Conservation (phyloP, 2,113 vertebrate species). For the Siphamia tubifer region DNA sequence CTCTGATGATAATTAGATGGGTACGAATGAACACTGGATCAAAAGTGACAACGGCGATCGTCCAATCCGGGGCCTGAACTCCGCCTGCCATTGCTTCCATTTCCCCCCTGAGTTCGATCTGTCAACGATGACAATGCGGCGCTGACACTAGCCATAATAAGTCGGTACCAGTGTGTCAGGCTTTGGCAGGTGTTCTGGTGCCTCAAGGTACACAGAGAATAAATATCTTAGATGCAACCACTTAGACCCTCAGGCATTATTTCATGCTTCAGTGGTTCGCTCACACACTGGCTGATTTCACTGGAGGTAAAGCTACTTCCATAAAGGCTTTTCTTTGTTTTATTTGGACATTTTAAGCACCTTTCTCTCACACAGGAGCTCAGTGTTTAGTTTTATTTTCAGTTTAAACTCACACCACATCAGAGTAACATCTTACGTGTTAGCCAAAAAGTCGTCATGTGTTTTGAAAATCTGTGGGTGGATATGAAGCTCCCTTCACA, state of each 20-base stretch:
- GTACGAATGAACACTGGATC: slow-evolving; percentile 4
- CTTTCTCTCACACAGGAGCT: too few species aligned
- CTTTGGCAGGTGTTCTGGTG: slow-evolving; percentile 48
- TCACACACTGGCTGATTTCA: slow-evolving; percentile 1
- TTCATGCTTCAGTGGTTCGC: slow-evolving; percentile 31
- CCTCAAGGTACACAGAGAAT: slow-evolving; percentile 37
- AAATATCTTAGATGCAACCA: slow-evolving; percentile 54
- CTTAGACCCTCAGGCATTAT: slow-evolving; percentile 44
- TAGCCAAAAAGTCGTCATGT: too few species aligned
- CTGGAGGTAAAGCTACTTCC: slow-evolving; percentile 3
- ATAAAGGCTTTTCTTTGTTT: background rate
- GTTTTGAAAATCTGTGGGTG: too few species aligned
- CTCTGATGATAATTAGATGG: slow-evolving; percentile 32
- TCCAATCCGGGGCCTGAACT: slow-evolving; percentile 14
- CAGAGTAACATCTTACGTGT: too few species aligned
- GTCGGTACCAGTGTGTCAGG: slow-evolving; percentile 38
- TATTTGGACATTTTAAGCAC: too few species aligned
- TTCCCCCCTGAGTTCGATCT: background rate
- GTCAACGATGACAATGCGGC: slow-evolving; percentile 30
- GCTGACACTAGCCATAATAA: slow-evolving; percentile 50
- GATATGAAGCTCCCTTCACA: too few species aligned
- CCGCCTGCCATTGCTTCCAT: background rate
- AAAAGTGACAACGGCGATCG: slow-evolving; percentile 30
- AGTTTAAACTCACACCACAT: too few species aligned
- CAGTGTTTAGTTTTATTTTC: too few species aligned